Conservation (phyloP, 1,140 invertebrate species). For the Drosophila saltans region DNA sequence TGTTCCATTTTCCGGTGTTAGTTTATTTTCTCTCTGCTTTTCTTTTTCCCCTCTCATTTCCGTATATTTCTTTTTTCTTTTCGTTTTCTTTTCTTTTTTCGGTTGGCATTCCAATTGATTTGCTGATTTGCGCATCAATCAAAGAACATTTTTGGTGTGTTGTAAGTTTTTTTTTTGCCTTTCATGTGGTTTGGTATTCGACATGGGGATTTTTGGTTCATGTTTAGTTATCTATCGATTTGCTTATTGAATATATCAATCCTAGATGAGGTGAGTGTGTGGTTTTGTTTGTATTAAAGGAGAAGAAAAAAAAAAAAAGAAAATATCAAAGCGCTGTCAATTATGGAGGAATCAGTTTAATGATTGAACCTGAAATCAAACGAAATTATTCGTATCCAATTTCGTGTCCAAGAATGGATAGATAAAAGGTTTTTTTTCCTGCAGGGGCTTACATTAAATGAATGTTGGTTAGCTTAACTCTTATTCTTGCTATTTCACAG, state of each 20-base stretch:
- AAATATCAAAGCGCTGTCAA: conserved; percentile 39
- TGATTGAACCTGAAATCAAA: conserved; percentile 24
- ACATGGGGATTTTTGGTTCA: neutral
- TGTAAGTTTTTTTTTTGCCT: conserved; percentile 47
- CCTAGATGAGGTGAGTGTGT: neutral
- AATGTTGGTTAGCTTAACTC: neutral
- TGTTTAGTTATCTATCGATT: conserved; percentile 19
- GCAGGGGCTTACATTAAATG: neutral
- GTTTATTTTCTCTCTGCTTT: conserved; percentile 40
- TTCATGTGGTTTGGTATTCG: conserved; percentile 33
- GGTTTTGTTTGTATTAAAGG: conserved; percentile 10
- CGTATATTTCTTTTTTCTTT: neutral
- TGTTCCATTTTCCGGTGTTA: conserved; percentile 41
- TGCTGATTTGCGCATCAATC: conserved; percentile 72
- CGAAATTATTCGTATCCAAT: conserved; percentile 17
- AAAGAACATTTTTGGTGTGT: conserved; percentile 46
- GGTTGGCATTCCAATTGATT: conserved; percentile 69
- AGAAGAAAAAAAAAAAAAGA: neutral
- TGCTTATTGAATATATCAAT: conserved; percentile 29
- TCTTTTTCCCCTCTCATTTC: neutral
- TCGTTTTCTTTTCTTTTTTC: conserved; percentile 3
- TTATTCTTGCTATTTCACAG: neutral
- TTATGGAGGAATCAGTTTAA: conserved; percentile 24
- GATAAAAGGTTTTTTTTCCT: neutral
- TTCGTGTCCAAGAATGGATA: neutral